Conservation (phyloP, 2,888 invertebrate genomes). For the Tipula vernalis region DNA sequence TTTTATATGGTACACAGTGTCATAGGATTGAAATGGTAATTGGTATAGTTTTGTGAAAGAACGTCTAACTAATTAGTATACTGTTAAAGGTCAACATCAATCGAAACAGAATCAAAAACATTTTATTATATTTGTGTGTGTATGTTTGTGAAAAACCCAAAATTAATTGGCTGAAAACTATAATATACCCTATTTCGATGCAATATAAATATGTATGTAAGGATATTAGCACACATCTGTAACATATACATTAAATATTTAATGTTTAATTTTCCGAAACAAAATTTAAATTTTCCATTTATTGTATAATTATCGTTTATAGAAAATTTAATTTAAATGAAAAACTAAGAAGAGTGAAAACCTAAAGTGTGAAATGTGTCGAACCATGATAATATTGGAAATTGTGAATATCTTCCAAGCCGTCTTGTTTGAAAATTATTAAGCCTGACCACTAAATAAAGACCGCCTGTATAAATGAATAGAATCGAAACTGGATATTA, state of each 20-base stretch:
- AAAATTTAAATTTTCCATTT: background rate
- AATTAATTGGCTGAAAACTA: background rate
- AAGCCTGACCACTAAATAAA: too few species aligned
- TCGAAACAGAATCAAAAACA: too few species aligned
- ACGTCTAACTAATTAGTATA: background rate
- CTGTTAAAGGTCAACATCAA: background rate
- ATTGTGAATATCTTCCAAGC: background rate
- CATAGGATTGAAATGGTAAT: background rate
- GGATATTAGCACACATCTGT: background rate
- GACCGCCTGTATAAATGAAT: too few species aligned
- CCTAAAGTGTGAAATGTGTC: background rate
- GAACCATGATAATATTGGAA: background rate
- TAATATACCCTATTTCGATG: background rate
- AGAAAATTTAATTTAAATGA: background rate
- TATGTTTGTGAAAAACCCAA: background rate
- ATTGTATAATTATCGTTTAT: background rate
- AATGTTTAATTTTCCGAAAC: background rate
- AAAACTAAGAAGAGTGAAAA: background rate
- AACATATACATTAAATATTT: background rate
- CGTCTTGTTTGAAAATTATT: background rate
- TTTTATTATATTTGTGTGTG: background rate
- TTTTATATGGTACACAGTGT: background rate
- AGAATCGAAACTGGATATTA: too few species aligned
- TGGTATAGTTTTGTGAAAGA: background rate
- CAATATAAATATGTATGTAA: background rate